Evolutionary conservation across 2,113 vertebrate genomes (phyloP), one percentile per base, ranked within the genome.

Genomic region (Oxyruncus cristatus): DNA sequence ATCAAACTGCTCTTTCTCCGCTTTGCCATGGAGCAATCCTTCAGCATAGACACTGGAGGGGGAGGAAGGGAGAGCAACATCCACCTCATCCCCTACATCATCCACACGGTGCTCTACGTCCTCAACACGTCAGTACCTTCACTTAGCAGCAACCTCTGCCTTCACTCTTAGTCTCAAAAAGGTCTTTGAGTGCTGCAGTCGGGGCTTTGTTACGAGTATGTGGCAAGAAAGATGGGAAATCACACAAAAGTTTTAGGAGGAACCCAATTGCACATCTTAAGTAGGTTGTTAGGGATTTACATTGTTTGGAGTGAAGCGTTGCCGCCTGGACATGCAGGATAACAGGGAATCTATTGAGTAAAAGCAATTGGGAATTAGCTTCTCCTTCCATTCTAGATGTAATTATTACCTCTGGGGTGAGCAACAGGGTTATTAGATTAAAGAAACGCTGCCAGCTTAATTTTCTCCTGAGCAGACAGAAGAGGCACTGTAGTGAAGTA

Each of bases 31-130:
- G 99, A 99, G 94, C 99, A 99, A 37, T 99, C 99, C 0, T 99
- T 99, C 98, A 99, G 99, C 7, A 97, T 99, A 4, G 99, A 99
- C 94, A 99, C 99, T 0, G 99, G 99, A 2, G 99, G 99, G 46
- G 99, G 99, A 12, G 99, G 99, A 53, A 98, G 99, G 14, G 99
- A 99, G 98, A 99, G 99, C 98, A 99, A 99, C 98, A 99, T 99
- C 85, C 99, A 99, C 98, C 99, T 99, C 97, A 99, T 99, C 93
- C 99, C 99, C 0, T 99, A 99, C 98, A 99, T 99, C 96, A 98
- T 99, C 94, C 99, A 99, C 98, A 99, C 99, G 16, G 99, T 99
- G 97, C 99, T 99, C 97, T 99, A 99, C 7, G 99, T 99, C 92
- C 99, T 99, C 95, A 99, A 99, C 98, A 99, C 99, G 99, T 99